Conservation (phyloP, 37 sponge, comb jelly and placozoan genomes). For the Cladorhizidae sp. region DNA sequence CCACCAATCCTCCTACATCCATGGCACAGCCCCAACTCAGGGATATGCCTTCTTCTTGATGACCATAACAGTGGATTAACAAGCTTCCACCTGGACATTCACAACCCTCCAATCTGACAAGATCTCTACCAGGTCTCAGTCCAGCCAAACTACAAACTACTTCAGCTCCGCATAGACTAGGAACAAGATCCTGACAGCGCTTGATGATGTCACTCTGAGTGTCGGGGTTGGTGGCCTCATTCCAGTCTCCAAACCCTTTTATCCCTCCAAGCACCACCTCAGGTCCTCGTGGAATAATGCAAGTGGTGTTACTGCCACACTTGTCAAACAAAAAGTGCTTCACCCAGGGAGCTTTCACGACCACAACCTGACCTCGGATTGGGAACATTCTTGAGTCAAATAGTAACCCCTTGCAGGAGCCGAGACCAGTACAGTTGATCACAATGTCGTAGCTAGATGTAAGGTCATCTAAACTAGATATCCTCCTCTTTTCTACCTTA, state of each 20-base stretch:
- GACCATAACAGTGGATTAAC: slow-evolving; percentile 88
- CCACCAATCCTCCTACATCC: slow-evolving; percentile 39
- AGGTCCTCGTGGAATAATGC: slow-evolving; percentile 46
- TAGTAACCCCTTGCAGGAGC: slow-evolving; percentile 48
- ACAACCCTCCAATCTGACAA: slow-evolving; percentile 55
- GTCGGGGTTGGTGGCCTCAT: slow-evolving; percentile 15
- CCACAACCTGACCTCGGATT: slow-evolving; percentile 65
- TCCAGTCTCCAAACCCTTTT: slow-evolving; percentile 19
- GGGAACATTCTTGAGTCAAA: slow-evolving; percentile 46
- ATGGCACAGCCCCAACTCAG: slow-evolving; percentile 82
- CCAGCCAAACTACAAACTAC: slow-evolving; percentile 62
- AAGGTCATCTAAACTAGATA: slow-evolving; percentile 36
- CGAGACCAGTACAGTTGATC: slow-evolving; percentile 86
- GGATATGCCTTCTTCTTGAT: slow-evolving; percentile 69
- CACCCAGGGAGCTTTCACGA: slow-evolving; percentile 76
- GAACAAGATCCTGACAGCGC: slow-evolving; percentile 27
- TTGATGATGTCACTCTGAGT: slow-evolving; percentile 15
- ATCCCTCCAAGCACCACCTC: slow-evolving; percentile 66
- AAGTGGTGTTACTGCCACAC: not conserved
- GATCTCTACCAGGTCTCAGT: slow-evolving; percentile 60
- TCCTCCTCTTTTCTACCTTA: slow-evolving; percentile 27
- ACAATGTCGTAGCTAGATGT: slow-evolving; percentile 39
- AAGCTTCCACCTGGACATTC: not conserved
- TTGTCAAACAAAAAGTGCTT: slow-evolving; percentile 34
- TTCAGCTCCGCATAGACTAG: slow-evolving; percentile 46